Evolutionary conservation across 2,113 vertebrate genomes (phyloP).

Genomic region (Scytalopus superciliaris): DNA sequence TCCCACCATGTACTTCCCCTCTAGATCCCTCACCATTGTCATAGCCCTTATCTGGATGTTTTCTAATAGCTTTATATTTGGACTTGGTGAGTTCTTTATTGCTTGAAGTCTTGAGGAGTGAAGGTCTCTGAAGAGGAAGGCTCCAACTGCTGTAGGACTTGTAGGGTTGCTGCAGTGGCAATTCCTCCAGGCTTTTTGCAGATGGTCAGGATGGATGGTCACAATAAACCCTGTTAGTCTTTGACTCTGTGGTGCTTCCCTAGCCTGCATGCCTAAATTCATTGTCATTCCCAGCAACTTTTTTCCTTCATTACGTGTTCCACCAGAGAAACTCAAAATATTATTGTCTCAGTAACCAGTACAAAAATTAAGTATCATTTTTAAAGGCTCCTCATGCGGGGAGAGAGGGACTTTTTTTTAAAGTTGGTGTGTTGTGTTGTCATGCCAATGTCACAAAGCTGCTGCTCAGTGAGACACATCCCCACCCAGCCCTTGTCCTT

Average conservation of each 20-base stretch:
- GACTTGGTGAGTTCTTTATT: neutral
- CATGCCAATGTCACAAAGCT: neutral
- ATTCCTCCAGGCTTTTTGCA: neutral
- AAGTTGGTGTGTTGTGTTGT: neutral
- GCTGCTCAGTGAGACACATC: neutral
- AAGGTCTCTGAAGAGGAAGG: fast-evolving
- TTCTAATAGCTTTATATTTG: neutral
- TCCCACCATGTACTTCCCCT: neutral
- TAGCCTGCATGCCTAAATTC: neutral
- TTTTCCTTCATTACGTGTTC: neutral
- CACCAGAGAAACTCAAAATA: neutral
- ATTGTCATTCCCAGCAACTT: neutral
- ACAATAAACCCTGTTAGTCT: neutral
- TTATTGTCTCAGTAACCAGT: neutral
- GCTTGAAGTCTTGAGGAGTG: fast-evolving
- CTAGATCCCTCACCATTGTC: neutral
- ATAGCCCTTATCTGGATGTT: neutral
- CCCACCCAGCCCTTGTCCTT: neutral
- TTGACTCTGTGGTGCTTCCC: neutral
- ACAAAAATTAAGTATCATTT: neutral
- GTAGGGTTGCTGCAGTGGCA: neutral
- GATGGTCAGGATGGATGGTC: neutral
- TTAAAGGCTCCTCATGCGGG: neutral
- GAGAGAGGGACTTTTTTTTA: neutral
- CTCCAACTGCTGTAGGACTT: neutral